A percentile compares a stretch with the other conserved stretches of the same genome.
phyloP scores from a whole-genome alignment of 2,888 invertebrate genomes.

The Colostygia pectinataria region DNA sequence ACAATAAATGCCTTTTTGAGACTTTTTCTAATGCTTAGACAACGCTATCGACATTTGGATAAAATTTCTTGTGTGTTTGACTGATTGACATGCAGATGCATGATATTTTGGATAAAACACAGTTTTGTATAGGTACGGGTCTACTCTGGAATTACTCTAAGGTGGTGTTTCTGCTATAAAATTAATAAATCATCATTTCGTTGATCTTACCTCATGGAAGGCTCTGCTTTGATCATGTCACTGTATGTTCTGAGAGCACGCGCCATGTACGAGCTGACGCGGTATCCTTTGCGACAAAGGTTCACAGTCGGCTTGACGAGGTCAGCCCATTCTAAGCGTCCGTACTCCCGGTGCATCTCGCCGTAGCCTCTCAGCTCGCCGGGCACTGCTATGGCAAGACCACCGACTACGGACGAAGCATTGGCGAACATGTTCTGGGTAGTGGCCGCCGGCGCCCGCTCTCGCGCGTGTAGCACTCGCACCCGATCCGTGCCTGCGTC shows the following conservation, averaged over 20 bases:
- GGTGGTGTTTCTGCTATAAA: no score
- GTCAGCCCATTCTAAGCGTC: slow-evolving; percentile 89
- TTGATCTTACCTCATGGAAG: slow-evolving; percentile 79
- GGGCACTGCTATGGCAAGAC: slow-evolving; percentile 92
- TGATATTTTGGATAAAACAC: no score
- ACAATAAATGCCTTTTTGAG: no score
- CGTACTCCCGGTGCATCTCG: slow-evolving; percentile 88
- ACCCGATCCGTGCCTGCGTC: slow-evolving; percentile 83
- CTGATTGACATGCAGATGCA: no score
- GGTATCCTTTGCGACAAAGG: slow-evolving; percentile 88
- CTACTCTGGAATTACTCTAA: no score
- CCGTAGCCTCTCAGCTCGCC: slow-evolving; percentile 94
- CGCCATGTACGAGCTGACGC: slow-evolving; percentile 86
- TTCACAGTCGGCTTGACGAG: slow-evolving; percentile 91
- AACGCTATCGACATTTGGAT: no score
- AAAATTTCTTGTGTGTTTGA: no score
- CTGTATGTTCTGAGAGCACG: slow-evolving; percentile 78
- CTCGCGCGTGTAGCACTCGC: slow-evolving; percentile 88
- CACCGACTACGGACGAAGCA: slow-evolving; percentile 81
- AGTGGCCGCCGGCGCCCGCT: slow-evolving; percentile 88
- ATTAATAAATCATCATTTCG: no score
- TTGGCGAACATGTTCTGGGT: slow-evolving; percentile 86
- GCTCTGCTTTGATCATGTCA: slow-evolving; percentile 80
- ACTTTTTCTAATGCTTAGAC: no score
- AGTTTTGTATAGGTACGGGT: no score